These are phyloP conservation scores for Cryptotis parvus DNA, from an alignment of 2,113 vertebrate species.

Conservation along the genomic window DNA sequence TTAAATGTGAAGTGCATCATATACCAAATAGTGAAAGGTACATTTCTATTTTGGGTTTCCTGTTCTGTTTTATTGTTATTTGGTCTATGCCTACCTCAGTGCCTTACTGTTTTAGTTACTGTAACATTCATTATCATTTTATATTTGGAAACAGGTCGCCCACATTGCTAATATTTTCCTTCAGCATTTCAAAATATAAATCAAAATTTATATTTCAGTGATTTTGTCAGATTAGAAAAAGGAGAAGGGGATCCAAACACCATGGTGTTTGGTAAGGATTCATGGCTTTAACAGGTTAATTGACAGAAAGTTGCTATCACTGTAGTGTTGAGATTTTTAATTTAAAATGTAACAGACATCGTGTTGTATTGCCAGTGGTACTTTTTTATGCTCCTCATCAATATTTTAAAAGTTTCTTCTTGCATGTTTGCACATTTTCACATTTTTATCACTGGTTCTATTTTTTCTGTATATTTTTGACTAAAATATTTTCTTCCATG, in stretches of 20 bases:
- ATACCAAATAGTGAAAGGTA: background rate
- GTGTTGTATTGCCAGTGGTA: background rate
- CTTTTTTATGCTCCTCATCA: background rate
- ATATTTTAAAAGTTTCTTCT: constrained; percentile 33
- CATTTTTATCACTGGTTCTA: constrained; percentile 17
- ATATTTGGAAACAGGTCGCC: background rate
- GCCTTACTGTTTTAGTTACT: constrained; percentile 54
- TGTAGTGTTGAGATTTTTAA: background rate
- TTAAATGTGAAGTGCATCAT: background rate
- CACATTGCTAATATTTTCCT: constrained; percentile 8
- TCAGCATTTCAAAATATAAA: background rate
- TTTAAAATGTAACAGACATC: background rate
- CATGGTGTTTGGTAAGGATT: background rate
- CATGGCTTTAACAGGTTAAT: background rate
- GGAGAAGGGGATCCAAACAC: background rate
- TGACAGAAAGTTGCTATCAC: constrained; percentile 27
- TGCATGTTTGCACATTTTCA: constrained; percentile 33
- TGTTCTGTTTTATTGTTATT: background rate
- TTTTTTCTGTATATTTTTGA: constrained; percentile 56
- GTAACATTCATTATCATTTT: constrained; percentile 15
- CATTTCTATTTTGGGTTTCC: background rate
- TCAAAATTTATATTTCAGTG: constrained; percentile 17
- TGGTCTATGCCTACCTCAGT: background rate
- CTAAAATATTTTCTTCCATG: constrained; percentile 49
- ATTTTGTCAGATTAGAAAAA: constrained; percentile 3